These are phyloP conservation scores for Hoplostethus atlanticus DNA, from an alignment of 2,797 vertebrate genomes.

Conservation along the genomic window DNA sequence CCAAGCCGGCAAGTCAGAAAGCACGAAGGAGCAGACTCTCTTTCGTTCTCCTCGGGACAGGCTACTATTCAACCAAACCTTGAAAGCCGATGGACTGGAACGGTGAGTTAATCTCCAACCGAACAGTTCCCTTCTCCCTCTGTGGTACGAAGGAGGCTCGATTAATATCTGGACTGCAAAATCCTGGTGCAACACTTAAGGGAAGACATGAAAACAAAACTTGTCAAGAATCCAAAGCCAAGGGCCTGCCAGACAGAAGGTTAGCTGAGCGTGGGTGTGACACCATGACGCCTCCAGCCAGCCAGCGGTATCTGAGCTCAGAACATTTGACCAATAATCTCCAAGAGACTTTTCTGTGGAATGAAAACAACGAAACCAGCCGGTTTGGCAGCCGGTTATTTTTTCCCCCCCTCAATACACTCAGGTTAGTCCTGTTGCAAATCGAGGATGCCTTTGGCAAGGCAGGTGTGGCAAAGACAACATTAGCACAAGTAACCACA, in stretches of 20 bases:
- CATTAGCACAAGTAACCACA: too few relatives aligned
- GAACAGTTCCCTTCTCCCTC: background rate
- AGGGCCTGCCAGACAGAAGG: background rate
- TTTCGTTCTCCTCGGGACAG: background rate
- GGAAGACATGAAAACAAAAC: background rate
- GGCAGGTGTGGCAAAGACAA: too few relatives aligned
- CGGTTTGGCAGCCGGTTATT: too few relatives aligned
- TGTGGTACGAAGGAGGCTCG: background rate
- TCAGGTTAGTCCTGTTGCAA: too few relatives aligned
- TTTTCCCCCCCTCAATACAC: too few relatives aligned
- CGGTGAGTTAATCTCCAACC: constrained; percentile 21
- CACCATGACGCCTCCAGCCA: background rate
- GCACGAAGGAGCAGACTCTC: constrained; percentile 9
- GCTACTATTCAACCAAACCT: constrained; percentile 16
- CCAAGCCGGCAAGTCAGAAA: constrained; percentile 6
- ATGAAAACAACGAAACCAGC: too few relatives aligned
- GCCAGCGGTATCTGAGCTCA: too few relatives aligned
- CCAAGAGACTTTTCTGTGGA: background rate
- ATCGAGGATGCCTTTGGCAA: too few relatives aligned
- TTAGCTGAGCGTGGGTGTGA: constrained; percentile 1
- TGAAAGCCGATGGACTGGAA: constrained; percentile 24
- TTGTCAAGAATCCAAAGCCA: background rate
- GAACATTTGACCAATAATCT: background rate
- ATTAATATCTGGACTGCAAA: constrained; percentile 22
- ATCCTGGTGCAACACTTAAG: constrained; percentile 1